phyloP scores from a whole-genome alignment of 1,140 invertebrate genomes.

The Atta colombica region DNA sequence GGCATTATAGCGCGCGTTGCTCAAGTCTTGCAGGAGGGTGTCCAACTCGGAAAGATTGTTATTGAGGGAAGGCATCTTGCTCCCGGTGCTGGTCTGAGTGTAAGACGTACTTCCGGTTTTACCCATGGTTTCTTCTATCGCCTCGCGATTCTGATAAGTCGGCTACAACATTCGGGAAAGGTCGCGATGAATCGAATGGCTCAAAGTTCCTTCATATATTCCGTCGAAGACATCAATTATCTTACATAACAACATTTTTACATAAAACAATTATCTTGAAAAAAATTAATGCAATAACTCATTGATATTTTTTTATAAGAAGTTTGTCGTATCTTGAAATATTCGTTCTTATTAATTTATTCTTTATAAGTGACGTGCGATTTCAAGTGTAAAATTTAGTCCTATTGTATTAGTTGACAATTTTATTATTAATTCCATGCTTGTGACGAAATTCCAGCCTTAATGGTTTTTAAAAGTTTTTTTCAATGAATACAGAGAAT shows the following conservation, averaged over 20 bases:
- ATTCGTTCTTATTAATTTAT: not conserved
- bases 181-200: not conserved
- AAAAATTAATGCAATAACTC: not conserved
- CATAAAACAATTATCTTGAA: not conserved
- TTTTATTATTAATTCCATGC: not conserved
- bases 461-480: not conserved
- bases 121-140: slow-evolving; percentile 87
- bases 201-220: not conserved
- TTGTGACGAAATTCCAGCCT: not conserved
- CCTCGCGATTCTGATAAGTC: slow-evolving; percentile 90
- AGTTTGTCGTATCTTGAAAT: not conserved
- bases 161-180: slow-evolving; percentile 86
- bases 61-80: slow-evolving; percentile 88
- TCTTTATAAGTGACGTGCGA: not conserved
- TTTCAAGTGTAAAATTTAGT: not conserved
- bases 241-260: not conserved
- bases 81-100: slow-evolving; percentile 74
- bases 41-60: slow-evolving; percentile 97
- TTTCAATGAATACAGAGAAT: not conserved
- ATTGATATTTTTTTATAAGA: not conserved
- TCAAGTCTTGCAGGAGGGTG: slow-evolving; percentile 95
- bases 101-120: slow-evolving; percentile 81
- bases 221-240: not conserved
- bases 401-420: not conserved
- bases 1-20: slow-evolving; percentile 92